Evolutionary conservation across 2,113 vertebrate species (phyloP).

Genomic region (Chloropsis cyanopogon): DNA sequence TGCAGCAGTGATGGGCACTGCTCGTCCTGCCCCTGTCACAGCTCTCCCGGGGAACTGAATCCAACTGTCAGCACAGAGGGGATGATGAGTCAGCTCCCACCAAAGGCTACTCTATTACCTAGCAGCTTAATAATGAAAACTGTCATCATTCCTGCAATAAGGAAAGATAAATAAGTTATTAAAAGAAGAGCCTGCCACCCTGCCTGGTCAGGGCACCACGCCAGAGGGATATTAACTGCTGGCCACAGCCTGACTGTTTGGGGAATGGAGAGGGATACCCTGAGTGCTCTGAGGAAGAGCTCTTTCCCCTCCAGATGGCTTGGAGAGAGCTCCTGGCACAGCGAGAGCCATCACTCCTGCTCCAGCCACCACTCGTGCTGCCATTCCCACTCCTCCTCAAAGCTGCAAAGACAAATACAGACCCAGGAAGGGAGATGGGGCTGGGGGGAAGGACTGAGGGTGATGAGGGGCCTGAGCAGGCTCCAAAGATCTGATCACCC

Average conservation of each 20-base stretch:
- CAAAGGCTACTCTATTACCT: constrained; percentile 64
- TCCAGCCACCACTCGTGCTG: neutral
- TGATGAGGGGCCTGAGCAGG: neutral
- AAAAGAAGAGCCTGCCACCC: constrained; percentile 41
- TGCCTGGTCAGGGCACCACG: constrained; percentile 13
- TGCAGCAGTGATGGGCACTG: neutral
- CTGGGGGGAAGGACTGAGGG: neutral
- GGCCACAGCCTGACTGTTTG: neutral
- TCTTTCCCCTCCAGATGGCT: neutral
- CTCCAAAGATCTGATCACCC: neutral
- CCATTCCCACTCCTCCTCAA: neutral
- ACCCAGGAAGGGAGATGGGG: neutral
- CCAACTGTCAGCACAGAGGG: constrained; percentile 45
- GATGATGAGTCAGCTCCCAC: constrained; percentile 65
- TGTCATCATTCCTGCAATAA: constrained; percentile 70
- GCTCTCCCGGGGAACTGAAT: constrained; percentile 27
- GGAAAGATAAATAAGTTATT: constrained; percentile 72
- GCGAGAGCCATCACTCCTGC: neutral
- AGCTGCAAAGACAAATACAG: neutral
- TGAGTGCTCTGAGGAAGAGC: neutral
- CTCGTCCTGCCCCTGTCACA: neutral
- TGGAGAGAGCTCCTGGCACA: neutral
- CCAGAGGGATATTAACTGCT: constrained; percentile 56
- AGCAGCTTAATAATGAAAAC: constrained; percentile 68
- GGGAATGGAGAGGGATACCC: neutral